phyloP scores from a whole-genome alignment of 1,140 invertebrate genomes.

The Drosophila nikananu region DNA sequence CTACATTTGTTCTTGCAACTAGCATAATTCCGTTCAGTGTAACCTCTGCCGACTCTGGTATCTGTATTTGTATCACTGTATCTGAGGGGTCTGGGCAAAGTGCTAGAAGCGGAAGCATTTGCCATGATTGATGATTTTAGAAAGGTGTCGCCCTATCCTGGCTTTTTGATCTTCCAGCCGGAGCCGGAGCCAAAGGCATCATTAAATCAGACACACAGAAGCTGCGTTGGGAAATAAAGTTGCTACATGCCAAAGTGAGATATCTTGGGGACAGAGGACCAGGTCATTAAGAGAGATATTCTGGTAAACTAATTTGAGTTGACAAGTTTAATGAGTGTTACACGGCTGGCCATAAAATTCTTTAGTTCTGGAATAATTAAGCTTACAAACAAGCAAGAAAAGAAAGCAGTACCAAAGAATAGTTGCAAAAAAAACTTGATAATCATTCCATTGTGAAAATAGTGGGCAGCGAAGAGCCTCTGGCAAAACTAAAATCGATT shows the following conservation, averaged over 20 bases:
- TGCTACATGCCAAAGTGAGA: slow-evolving; percentile 18
- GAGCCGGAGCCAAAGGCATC: slow-evolving; percentile 27
- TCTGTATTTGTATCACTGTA: slow-evolving; percentile 29
- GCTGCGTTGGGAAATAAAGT: slow-evolving; percentile 30
- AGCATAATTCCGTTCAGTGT: not conserved
- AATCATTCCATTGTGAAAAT: slow-evolving; percentile 29
- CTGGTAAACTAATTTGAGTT: slow-evolving; percentile 26
- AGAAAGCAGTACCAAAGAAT: slow-evolving; percentile 1
- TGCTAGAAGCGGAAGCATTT: slow-evolving; percentile 64
- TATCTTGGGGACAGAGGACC: slow-evolving; percentile 17
- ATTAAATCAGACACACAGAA: slow-evolving; percentile 37
- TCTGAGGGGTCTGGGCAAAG: slow-evolving; percentile 4
- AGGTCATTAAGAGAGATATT: slow-evolving; percentile 41
- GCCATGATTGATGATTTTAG: slow-evolving; percentile 68
- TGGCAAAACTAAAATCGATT: slow-evolving; percentile 55
- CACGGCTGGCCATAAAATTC: slow-evolving; percentile 7
- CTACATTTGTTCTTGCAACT: not conserved
- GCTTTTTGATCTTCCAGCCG: slow-evolving; percentile 54
- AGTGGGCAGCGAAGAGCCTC: slow-evolving; percentile 17
- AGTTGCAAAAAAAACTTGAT: not conserved
- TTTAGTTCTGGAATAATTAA: not conserved
- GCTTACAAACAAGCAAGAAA: not conserved
- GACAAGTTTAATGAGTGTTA: slow-evolving; percentile 28
- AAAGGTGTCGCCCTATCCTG: slow-evolving; percentile 63
- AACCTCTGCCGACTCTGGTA: not conserved